These are phyloP conservation scores for Coleophora flavipennella DNA, from an alignment of 2,888 invertebrate genomes.

Conservation along the genomic window DNA sequence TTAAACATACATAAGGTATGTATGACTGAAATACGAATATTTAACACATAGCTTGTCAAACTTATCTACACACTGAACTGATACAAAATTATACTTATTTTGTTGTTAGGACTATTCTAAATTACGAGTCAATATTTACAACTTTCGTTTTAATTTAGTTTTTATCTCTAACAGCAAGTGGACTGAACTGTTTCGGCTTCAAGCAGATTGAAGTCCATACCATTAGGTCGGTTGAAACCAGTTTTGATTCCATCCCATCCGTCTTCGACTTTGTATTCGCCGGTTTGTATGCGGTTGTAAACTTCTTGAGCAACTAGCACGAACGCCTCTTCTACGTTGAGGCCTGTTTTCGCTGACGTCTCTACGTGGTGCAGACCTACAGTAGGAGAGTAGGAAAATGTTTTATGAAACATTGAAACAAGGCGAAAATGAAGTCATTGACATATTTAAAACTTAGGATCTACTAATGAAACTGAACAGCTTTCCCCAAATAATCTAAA, in stretches of 20 bases:
- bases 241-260: constrained; percentile 98
- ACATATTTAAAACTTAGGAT: too few relatives aligned
- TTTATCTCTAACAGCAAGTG: constrained; percentile 81
- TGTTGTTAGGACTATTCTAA: constrained; percentile 17
- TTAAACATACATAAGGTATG: too few relatives aligned
- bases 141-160: constrained; percentile 1
- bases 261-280: constrained; percentile 93
- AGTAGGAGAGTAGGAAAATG: neutral
- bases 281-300: constrained; percentile 89
- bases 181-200: constrained; percentile 93
- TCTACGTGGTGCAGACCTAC: constrained; percentile 88
- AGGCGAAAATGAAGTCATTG: too few relatives aligned
- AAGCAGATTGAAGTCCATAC: constrained; percentile 86
- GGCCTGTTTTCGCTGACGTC: constrained; percentile 94
- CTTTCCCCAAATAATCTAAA: too few relatives aligned
- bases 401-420: too few relatives aligned
- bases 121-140: constrained; percentile 29
- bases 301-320: constrained; percentile 92
- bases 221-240: constrained; percentile 87
- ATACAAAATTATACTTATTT: constrained; percentile 45
- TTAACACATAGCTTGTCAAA: too few relatives aligned
- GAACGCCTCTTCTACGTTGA: constrained; percentile 95
- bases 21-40: neutral
- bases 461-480: too few relatives aligned
- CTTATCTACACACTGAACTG: constrained; percentile 19